These are phyloP conservation scores for Callithrix jacchus DNA, from an alignment of 2,113 vertebrate species.

Conservation along the genomic window DNA sequence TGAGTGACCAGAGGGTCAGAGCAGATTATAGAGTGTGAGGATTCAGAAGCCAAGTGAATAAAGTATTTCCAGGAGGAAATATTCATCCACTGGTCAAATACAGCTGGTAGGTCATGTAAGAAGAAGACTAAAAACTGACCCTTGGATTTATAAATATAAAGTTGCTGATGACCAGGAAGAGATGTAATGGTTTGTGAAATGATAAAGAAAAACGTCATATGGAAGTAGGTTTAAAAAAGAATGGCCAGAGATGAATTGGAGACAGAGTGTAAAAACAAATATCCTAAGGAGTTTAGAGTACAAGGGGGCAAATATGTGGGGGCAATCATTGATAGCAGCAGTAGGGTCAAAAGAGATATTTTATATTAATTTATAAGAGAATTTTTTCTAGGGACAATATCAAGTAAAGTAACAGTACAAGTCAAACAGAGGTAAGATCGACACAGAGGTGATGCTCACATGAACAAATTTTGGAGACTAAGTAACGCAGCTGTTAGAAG, in stretches of 20 bases:
- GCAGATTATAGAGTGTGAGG: fast-evolving
- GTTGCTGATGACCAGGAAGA: neutral
- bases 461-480: neutral
- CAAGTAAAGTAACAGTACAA: neutral
- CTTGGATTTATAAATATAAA: neutral
- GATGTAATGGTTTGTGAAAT: neutral
- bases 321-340: fast-evolving
- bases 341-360: neutral
- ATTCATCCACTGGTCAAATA: fast-evolving
- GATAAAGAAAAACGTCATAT: neutral
- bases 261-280: neutral
- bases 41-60: neutral
- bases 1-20: fast-evolving
- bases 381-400: neutral
- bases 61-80: no score
- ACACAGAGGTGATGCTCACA: no score
- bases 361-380: neutral
- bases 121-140: neutral
- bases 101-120: fast-evolving
- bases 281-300: neutral
- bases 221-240: neutral
- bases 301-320: neutral
- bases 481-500: fast-evolving
- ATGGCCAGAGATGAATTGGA: neutral
- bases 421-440: neutral